Evolutionary conservation across 2,797 vertebrate genomes (phyloP), one percentile per base, ranked within the genome.

Genomic region (Microchirus variegatus): DNA sequence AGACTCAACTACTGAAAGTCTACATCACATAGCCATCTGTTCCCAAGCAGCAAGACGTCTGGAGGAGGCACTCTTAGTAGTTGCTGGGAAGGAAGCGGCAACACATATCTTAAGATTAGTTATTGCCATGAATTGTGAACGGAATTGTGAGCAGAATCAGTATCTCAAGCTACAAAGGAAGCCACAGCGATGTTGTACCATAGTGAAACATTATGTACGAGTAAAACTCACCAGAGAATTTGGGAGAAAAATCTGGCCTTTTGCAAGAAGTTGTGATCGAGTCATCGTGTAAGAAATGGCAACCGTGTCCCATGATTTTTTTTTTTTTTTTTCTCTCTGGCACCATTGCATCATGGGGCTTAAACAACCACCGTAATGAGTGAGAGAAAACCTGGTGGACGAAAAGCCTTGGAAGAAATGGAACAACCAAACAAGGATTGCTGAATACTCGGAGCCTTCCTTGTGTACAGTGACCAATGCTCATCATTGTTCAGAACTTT

Each of bases 401-500:
- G 22, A 2, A 64, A 74, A 67, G 78, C 75, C 77, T 72, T 59
- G 74, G 77, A 82, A 73, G 65, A 52, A 80, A 80, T 8, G 15
- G 61, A 81, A 73, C 67, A 82, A 74, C 73, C 68, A 63, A 82
- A 78, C 84, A 71, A 84, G 63, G 83, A 89, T 64, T 1, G 73
- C 73, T 62, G 3, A 69, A 49, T 50, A 59, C 44, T 63, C 12
- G 41, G 52, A 70, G 75, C 82, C 83, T 67, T 85, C 84, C 81
- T 73, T 81, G 79, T 91, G 87, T 86, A 87, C 80, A 82, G 84
- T 86, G 89, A 89, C 90, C 88, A 90, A 89, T 41, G 41, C 82
- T 89, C 83, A 84, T 87, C 73, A 59, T 82, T 83, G 50, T 81
- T 82, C 81, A 22, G 46, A 78, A 89, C 72, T 62, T 64, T 74